A percentile compares a stretch with the other conserved stretches of the same genome.
Conservation (phyloP, 2,113 vertebrate species). For the Acinonyx jubatus region DNA sequence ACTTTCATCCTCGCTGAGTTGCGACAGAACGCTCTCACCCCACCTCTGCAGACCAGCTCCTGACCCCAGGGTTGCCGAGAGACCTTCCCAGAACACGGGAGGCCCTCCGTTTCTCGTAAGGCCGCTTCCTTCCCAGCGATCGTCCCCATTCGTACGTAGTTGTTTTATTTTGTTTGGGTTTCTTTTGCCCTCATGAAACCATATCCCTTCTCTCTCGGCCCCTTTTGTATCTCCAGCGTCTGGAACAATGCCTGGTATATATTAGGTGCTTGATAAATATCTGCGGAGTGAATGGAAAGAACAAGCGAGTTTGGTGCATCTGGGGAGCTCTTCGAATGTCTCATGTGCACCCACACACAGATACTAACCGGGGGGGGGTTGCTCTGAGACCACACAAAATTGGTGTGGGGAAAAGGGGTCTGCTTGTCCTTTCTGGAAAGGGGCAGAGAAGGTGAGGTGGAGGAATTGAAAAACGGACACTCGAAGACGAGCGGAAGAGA, state of each 20-base stretch:
- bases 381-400: rapidly evolving
- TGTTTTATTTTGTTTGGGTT: background rate
- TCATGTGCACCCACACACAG: too few relatives aligned
- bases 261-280: background rate
- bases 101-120: background rate
- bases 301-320: background rate
- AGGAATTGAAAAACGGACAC: background rate
- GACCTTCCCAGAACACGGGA: rapidly evolving
- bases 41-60: background rate
- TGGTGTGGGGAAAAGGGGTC: rapidly evolving
- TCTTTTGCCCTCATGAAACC: background rate
- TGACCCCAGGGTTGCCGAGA: rapidly evolving
- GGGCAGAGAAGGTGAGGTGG: background rate
- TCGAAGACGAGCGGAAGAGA: background rate
- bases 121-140: rapidly evolving
- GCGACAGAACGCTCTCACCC: rapidly evolving
- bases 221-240: background rate
- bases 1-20: too few relatives aligned
- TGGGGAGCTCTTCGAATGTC: background rate
- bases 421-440: background rate
- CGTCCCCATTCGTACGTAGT: background rate
- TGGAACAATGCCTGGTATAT: rapidly evolving
- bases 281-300: background rate
- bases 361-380: background rate
- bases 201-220: background rate